Evolutionary conservation across 2,888 invertebrate species (phyloP), one percentile per base, ranked within the genome.

Genomic region (Amblyteles armatorius): DNA sequence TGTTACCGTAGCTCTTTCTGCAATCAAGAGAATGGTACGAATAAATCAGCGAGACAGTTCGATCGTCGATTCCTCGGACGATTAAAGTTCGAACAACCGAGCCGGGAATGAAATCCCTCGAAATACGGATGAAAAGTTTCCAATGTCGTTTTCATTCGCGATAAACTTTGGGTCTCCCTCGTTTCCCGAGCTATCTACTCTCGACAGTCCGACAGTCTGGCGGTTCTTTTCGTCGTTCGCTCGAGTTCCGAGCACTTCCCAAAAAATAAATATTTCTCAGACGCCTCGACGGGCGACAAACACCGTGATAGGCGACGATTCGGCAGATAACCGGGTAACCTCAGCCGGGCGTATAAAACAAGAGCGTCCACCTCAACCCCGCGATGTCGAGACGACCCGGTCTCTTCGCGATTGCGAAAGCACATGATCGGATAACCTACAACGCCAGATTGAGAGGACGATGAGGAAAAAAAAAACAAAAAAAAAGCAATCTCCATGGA

Each of bases 191-290:
- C 55, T 19, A 55, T 40, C 11, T 40, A 40, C 40, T 40, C 6
- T 55, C 55, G 13, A 13, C 36, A 72, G n/a, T 33, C 44, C 36
- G 72, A 16, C 55, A 57, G 26, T 44, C 40, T 16, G 40, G 26
- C 55, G 9, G 40, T 72, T 40, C 36, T 57, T 72, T 57, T 72
- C 52, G 55, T 40, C 55, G 2, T 40, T 57, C 57, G 29, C 52
- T 3, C 6, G 7, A 19, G 72, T 33, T 36, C 26, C 13, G 22
- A 19, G 40, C 19, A 22, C 55, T 13, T 36, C 13, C 11, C 36
- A 40, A 57, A 57, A 57, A 73, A 73, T 29, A 48, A 73, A 57
- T 19, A 22, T 57, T 22, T 22, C 16, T 19, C 33, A 6, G 29
- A 71, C n/a, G 52, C 33, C 55, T 7, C 36, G 19, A 11, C 11